Base-by-base conservation (phyloP, 2,797 vertebrate species). In the Microchirus variegatus region DNA sequence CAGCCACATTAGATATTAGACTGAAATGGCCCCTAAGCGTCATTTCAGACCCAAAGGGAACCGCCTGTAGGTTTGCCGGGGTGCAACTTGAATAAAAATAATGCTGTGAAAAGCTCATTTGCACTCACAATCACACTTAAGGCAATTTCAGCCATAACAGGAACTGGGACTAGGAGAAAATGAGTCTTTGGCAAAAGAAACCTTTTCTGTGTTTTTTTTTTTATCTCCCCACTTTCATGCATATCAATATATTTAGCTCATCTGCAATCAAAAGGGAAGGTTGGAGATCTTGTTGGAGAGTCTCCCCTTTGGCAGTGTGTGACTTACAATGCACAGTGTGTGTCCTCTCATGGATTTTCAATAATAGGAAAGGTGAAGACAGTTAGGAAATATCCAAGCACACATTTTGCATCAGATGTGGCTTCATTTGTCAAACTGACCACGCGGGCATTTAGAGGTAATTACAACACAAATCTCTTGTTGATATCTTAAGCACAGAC, bases 31-130 rank as follows among this genome's bases (percentile, higher is more conserved):
- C 84, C 78, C 70, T 37, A 70, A 85, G 86, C 55, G 9, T 73
- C 46, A 73, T 85, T 83, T 80, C 69, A 81, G 53, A 80, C 67
- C 77, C 73, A 53, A 82, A 81, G 82, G 78, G 74, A 89, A 82
- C 31, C 60, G 84, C 84, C 87, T 88, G 75, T 76, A 82, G 87
- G 78, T 89, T 76, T 85, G 85, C 80, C 86, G 68, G 74, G 63
- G 71, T 87, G 78, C 81, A 81, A 75, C 77, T 77, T 87, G 87
- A 90, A 87, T 85, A 87, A 83, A 89, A 89, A 87, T 88, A 80
- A 80, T 84, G 72, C 80, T 73, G 79, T 79, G 83, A 88, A 90
- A 89, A 70, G 63, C 83, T 87, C 76, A 77, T 87, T 87, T 77
- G 17, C 74, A 73, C 80, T 80, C 81, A 86, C 81, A 89, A 86